phyloP scores from a whole-genome alignment of 2,888 invertebrate genomes.

The Drosophila borborema region DNA sequence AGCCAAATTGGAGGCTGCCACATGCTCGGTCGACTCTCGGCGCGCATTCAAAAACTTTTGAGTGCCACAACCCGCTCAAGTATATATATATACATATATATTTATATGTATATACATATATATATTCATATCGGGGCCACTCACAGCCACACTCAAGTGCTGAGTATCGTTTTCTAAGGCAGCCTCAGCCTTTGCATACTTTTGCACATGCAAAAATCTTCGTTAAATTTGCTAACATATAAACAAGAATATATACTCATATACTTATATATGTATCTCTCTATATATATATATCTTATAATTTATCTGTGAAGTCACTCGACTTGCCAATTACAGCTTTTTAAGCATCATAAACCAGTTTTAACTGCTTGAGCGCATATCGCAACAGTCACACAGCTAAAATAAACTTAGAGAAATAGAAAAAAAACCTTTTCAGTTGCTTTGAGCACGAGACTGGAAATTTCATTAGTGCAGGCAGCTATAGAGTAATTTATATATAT shows the following conservation, averaged over 20 bases:
- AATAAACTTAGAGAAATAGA: background rate
- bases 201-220: constrained; percentile 31
- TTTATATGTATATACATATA: background rate
- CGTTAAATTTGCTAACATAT: constrained; percentile 22
- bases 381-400: background rate
- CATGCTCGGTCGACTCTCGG: constrained; percentile 31
- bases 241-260: background rate
- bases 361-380: background rate
- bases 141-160: constrained; percentile 41
- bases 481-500: background rate
- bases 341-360: constrained; percentile 14
- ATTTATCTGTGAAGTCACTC: constrained; percentile 20
- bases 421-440: background rate
- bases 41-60: constrained; percentile 61
- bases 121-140: constrained; percentile 52
- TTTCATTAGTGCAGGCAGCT: background rate
- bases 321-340: constrained; percentile 43
- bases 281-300: background rate
- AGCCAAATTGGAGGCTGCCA: constrained; percentile 61
- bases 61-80: constrained; percentile 49
- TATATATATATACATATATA: constrained; percentile 7
- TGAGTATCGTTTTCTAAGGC: constrained; percentile 47
- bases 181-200: constrained; percentile 22
- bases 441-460: background rate
- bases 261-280: background rate